Conservation (phyloP, 1,140 invertebrate species). For the Tetramorium simillimum region DNA sequence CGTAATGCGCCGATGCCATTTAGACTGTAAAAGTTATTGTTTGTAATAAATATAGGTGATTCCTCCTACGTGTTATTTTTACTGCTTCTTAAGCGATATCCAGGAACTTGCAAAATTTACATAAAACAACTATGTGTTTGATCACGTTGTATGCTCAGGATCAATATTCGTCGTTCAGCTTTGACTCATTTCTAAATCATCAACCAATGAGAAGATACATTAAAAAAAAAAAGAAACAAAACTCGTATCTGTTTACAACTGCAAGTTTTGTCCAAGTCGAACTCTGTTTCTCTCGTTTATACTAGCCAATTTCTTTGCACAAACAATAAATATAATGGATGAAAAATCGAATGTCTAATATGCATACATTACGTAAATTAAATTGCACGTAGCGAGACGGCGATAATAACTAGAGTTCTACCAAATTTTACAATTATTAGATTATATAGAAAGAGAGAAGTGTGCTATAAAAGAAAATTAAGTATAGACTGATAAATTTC, state of each 20-base stretch:
- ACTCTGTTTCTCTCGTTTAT: neutral
- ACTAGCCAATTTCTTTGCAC: neutral
- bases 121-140: neutral
- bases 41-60: constrained; percentile 63
- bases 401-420: neutral
- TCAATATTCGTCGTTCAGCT: neutral
- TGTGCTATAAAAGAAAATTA: neutral
- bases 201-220: neutral
- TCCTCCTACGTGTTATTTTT: constrained; percentile 15
- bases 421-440: neutral
- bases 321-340: neutral
- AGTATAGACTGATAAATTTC: neutral
- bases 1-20: neutral
- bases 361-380: neutral
- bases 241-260: neutral
- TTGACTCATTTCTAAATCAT: neutral
- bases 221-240: neutral
- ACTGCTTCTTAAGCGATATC: neutral
- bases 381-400: neutral
- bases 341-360: neutral
- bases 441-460: constrained; percentile 15
- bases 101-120: constrained; percentile 6
- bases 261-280: neutral
- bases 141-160: neutral
- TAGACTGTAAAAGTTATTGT: constrained; percentile 64